phyloP scores from a whole-genome alignment of 2,888 invertebrate genomes.

The Diarsia dahlii region DNA sequence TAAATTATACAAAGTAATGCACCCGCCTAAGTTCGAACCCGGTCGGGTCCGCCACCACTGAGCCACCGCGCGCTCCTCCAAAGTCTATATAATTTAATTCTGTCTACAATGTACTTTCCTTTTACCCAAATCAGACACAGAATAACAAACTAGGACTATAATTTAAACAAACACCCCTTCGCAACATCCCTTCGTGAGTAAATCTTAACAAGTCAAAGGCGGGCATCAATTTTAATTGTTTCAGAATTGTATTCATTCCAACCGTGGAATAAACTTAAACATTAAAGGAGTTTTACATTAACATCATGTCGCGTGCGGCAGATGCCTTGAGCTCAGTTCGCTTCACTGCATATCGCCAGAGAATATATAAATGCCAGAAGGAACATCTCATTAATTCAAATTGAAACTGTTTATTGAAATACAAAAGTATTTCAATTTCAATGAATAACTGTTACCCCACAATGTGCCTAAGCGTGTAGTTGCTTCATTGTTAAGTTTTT shows the following conservation, averaged over 20 bases:
- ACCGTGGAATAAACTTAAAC: slow-evolving; percentile 54
- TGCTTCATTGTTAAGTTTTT: neutral
- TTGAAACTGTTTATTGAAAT: no score
- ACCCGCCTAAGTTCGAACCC: no score
- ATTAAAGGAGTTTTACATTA: slow-evolving; percentile 65
- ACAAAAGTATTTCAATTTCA: no score
- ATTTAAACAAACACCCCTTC: slow-evolving; percentile 44
- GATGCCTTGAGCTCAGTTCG: slow-evolving; percentile 69
- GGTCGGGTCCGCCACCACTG: no score
- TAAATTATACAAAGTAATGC: no score
- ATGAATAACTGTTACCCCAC: no score
- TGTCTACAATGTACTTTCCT: slow-evolving; percentile 5
- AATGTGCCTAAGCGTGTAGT: no score
- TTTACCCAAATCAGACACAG: slow-evolving; percentile 28
- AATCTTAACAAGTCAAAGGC: slow-evolving; percentile 58
- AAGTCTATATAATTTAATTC: neutral
- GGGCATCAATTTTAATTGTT: slow-evolving; percentile 64
- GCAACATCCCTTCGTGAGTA: slow-evolving; percentile 28
- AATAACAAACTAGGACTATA: slow-evolving; percentile 41
- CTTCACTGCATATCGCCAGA: slow-evolving; percentile 66
- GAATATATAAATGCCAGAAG: slow-evolving; percentile 34
- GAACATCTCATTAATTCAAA: neutral
- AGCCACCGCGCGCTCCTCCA: no score
- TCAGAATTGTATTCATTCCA: slow-evolving; percentile 59
- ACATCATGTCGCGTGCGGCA: slow-evolving; percentile 66